Percentiles rank a stretch among this genome's conserved stretches.
Evolutionary conservation across 2,113 vertebrate species (phyloP).

Genomic region (Dasyornis broadbenti): DNA sequence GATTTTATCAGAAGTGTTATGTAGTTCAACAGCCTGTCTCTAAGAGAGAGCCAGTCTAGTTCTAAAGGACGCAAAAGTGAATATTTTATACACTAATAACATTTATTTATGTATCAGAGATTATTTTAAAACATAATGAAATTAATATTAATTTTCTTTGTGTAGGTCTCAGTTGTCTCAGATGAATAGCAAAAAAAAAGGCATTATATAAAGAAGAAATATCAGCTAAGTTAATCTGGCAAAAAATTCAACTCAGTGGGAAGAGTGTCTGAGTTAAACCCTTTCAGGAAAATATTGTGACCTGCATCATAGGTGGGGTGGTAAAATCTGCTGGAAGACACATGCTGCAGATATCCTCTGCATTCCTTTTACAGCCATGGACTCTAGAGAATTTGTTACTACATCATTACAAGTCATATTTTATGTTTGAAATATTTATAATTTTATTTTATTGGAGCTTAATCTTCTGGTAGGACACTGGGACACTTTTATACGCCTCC

Average conservation of each 20-base stretch:
- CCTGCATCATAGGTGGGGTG: background rate
- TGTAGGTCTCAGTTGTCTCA: background rate
- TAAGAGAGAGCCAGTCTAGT: background rate
- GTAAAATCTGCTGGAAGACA: background rate
- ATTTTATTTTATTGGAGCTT: slow-evolving; percentile 53
- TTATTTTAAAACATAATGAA: background rate
- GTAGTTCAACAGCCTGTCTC: background rate
- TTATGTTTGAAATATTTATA: slow-evolving; percentile 58
- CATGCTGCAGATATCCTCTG: background rate
- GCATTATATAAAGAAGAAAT: background rate
- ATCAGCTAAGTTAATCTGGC: background rate
- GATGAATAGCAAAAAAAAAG: background rate
- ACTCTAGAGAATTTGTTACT: slow-evolving; percentile 27
- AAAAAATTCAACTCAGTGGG: background rate
- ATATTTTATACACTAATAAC: background rate
- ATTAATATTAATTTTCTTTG: background rate
- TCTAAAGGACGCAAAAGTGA: background rate
- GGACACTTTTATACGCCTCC: slow-evolving; percentile 52
- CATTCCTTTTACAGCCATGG: background rate
- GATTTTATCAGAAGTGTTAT: background rate
- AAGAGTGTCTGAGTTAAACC: background rate
- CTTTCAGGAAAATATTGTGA: background rate
- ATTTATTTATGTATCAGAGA: background rate
- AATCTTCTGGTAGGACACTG: slow-evolving; percentile 45
- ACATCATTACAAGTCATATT: slow-evolving; percentile 36